Conservation (phyloP, 2,113 vertebrate species). For the Boleophthalmus pectinirostris region DNA sequence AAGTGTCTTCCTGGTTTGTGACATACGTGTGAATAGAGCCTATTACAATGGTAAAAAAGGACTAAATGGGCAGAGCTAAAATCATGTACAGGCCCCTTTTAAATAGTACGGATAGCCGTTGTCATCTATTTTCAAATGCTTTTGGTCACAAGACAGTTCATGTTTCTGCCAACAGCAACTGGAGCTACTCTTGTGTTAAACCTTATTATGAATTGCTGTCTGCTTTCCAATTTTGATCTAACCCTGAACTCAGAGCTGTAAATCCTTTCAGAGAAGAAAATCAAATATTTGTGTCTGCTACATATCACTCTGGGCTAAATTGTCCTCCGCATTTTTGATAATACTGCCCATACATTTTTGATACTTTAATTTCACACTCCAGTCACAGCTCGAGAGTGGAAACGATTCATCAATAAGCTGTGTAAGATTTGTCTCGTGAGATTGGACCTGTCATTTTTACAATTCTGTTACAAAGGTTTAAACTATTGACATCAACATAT, state of each 20-base stretch:
- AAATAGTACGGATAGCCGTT: no score
- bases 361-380: conserved; percentile 42
- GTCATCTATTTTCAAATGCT: no score
- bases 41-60: no score
- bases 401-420: neutral
- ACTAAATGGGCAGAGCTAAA: no score
- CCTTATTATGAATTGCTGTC: neutral
- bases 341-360: conserved; percentile 33
- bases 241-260: neutral
- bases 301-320: neutral
- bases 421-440: neutral
- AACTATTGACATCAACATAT: neutral
- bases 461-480: neutral
- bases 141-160: neutral
- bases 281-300: neutral
- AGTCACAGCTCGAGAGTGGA: neutral
- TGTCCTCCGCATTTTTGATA: neutral
- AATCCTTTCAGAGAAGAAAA: neutral
- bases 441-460: neutral
- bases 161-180: neutral
- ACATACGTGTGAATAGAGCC: no score
- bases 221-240: neutral
- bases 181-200: neutral
- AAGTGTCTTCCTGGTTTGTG: no score
- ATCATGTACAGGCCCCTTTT: no score